These are phyloP conservation scores for Hylaeus volcanicus DNA, from an alignment of 1,140 invertebrate genomes.

Conservation along the genomic window DNA sequence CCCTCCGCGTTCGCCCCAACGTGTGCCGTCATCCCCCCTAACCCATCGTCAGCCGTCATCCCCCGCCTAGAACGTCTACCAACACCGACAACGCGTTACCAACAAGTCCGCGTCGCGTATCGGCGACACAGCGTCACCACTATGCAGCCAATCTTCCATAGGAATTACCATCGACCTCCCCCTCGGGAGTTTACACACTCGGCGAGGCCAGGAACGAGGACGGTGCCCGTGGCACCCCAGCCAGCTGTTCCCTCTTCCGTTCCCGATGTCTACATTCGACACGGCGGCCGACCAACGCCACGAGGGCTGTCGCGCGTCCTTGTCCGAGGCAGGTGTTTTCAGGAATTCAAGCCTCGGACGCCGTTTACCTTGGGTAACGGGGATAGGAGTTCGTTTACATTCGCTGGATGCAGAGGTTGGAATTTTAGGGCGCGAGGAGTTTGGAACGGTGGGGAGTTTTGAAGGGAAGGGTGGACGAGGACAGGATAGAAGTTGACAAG, in stretches of 20 bases:
- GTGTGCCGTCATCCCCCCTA: constrained; percentile 23
- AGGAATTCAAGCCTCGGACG: too few species aligned
- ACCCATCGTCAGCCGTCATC: too few species aligned
- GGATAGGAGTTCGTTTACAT: too few species aligned
- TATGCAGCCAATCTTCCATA: constrained; percentile 63
- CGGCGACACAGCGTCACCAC: constrained; percentile 53
- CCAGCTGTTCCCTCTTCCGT: constrained; percentile 55
- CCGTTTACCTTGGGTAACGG: too few species aligned
- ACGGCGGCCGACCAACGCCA: too few species aligned
- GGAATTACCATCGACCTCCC: constrained; percentile 55
- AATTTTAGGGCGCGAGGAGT: too few species aligned
- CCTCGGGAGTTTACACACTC: constrained; percentile 40
- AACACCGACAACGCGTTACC: constrained; percentile 43
- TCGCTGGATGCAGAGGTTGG: too few species aligned
- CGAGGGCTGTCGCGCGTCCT: neutral
- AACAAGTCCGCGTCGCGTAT: constrained; percentile 59
- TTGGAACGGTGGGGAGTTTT: too few species aligned
- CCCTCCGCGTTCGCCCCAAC: constrained; percentile 43
- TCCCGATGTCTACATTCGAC: neutral
- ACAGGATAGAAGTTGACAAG: too few species aligned
- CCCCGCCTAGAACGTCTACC: constrained; percentile 6
- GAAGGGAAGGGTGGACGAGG: too few species aligned
- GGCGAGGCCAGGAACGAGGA: constrained; percentile 50
- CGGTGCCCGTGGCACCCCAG: constrained; percentile 40
- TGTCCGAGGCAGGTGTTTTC: too few species aligned